These are phyloP conservation scores for Cisticola juncidis DNA, from an alignment of 2,113 vertebrate genomes.

Conservation along the genomic window DNA sequence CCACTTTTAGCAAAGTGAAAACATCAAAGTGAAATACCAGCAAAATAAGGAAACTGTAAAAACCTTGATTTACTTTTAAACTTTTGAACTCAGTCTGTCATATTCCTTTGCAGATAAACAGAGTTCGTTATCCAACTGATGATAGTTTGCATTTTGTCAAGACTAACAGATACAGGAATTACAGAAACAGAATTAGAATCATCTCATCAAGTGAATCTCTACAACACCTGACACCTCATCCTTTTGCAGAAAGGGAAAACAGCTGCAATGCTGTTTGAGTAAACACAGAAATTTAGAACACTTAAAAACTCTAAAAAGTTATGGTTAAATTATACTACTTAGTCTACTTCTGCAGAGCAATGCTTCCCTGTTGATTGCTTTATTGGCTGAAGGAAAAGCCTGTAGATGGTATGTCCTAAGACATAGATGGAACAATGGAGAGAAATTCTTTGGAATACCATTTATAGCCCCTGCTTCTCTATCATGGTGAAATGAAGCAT, in stretches of 20 bases:
- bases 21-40: background rate
- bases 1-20: background rate
- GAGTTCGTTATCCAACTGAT: background rate
- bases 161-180: background rate
- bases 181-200: background rate
- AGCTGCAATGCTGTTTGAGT: constrained; percentile 1
- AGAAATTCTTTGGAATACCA: background rate
- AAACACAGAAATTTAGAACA: background rate
- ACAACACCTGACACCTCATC: constrained; percentile 14
- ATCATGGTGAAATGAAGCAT: background rate
- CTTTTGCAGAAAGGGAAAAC: background rate
- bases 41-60: background rate
- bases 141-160: constrained; percentile 10
- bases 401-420: background rate
- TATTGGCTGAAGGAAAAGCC: background rate
- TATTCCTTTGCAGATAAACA: constrained; percentile 32
- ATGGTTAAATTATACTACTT: background rate
- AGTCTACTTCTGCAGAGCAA: background rate
- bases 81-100: constrained; percentile 9
- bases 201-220: constrained; percentile 3
- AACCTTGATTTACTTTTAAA: background rate
- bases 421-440: background rate
- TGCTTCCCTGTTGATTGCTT: background rate
- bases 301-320: background rate
- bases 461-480: background rate